phyloP scores from a whole-genome alignment of 2,888 invertebrate genomes.

The Platycheirus albimanus region DNA sequence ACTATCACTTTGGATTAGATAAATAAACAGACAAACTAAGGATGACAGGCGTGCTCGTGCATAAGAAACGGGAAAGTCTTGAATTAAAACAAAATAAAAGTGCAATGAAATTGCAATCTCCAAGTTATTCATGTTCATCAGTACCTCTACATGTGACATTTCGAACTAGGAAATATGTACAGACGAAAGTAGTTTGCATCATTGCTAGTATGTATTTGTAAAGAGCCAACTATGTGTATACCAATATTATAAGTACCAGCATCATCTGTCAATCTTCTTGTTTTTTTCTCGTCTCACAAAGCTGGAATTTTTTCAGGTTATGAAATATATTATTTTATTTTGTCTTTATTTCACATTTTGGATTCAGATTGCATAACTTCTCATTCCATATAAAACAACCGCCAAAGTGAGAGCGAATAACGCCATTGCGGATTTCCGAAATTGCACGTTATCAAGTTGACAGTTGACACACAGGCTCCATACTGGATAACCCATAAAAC shows the following conservation, averaged over 20 bases:
- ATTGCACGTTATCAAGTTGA: constrained; percentile 54
- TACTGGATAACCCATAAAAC: background rate
- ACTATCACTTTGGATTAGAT: constrained; percentile 43
- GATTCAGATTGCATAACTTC: constrained; percentile 51
- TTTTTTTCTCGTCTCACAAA: constrained; percentile 44
- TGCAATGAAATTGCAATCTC: background rate
- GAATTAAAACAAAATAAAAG: constrained; percentile 2
- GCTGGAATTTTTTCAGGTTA: constrained; percentile 40
- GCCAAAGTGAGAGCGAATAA: constrained; percentile 58
- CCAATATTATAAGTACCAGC: background rate
- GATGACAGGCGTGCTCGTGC: background rate
- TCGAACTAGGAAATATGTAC: too few relatives aligned
- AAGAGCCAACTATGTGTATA: background rate
- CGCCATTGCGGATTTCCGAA: constrained; percentile 68
- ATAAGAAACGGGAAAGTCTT: constrained; percentile 26
- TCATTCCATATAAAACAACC: constrained; percentile 29
- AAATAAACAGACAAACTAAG: constrained; percentile 20
- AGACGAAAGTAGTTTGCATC: constrained; percentile 8
- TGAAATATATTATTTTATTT: constrained; percentile 52
- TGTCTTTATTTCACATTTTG: constrained; percentile 13
- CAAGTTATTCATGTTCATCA: background rate
- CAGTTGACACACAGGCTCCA: constrained; percentile 10
- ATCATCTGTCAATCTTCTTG: constrained; percentile 1
- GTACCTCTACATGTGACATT: constrained; percentile 30
- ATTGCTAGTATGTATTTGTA: constrained; percentile 2